Conservation (phyloP, 2,113 vertebrate species). For the rat (Rattus norvegicus) region GRCr8 NC_086024.1:29804001-29804500, state of each 20-base stretch:
- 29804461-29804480: conserved; percentile 17
- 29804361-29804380: neutral
- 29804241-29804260: neutral
- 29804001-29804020: neutral
- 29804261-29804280: neutral
- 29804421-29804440: neutral
- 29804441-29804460: conserved; percentile 17
- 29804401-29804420: neutral
- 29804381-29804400: neutral
- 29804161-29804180: neutral
- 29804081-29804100: neutral
- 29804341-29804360: neutral
- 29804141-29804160: neutral
- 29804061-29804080: neutral
- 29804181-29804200: neutral
- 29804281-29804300: neutral
- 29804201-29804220: neutral
- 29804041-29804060: neutral
- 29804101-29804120: neutral
- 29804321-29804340: neutral
- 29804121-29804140: neutral
- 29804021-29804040: neutral
- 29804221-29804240: neutral
- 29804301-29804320: neutral
- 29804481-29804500: neutral